phyloP scores from a whole-genome alignment of 2,113 vertebrate species.

The Thermophis baileyi region DNA sequence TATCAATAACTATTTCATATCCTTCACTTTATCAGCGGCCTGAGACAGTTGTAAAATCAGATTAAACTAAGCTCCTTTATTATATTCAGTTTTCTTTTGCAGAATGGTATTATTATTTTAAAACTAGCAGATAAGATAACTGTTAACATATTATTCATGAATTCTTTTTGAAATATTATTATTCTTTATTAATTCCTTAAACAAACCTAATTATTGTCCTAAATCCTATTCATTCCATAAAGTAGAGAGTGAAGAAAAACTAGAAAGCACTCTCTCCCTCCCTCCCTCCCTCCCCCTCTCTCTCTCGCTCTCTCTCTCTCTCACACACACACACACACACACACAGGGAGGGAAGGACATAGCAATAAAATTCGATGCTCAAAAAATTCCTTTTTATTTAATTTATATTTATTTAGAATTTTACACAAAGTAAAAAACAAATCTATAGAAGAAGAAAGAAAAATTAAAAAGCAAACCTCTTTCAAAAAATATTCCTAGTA shows the following conservation, averaged over 20 bases:
- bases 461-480: not conserved
- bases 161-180: not conserved
- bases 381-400: too few species aligned
- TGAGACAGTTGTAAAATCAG: constrained; percentile 46
- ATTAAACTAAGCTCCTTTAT: constrained; percentile 41
- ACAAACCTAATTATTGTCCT: constrained; percentile 26
- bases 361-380: not conserved
- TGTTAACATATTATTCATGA: not conserved
- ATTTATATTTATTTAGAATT: too few species aligned
- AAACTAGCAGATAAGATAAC: constrained; percentile 38
- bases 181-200: constrained; percentile 14
- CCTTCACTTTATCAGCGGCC: constrained; percentile 25
- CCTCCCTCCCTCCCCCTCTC: not conserved
- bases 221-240: not conserved
- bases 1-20: constrained; percentile 43
- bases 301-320: too few species aligned
- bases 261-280: too few species aligned
- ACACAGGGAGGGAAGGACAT: not conserved
- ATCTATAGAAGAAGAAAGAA: too few species aligned
- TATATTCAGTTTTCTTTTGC: constrained; percentile 39
- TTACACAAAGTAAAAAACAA: too few species aligned
- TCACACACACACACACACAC: not conserved
- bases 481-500: not conserved
- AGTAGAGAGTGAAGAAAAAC: too few species aligned
- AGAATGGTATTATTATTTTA: constrained; percentile 41